These are phyloP conservation scores for Macrotrachela quadricornifera DNA, from an alignment of 1,140 invertebrate genomes.

Conservation along the genomic window DNA sequence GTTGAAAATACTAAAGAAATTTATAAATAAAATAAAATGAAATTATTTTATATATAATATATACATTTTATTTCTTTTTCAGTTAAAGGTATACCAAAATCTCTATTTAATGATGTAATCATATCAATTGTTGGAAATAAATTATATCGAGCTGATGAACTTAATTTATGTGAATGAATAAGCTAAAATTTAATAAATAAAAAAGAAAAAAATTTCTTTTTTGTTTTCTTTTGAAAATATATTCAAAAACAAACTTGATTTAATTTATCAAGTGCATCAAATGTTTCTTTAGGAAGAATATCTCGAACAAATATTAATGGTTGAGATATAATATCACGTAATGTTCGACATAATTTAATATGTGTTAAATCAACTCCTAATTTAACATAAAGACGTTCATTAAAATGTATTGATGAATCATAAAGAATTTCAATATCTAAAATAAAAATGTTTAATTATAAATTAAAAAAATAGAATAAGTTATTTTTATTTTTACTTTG, in stretches of 20 bases:
- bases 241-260: slow-evolving; percentile 15
- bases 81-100: slow-evolving; percentile 27
- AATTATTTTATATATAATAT: neutral
- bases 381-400: slow-evolving; percentile 22
- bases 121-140: slow-evolving; percentile 25
- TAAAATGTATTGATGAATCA: slow-evolving; percentile 23
- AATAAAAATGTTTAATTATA: slow-evolving; percentile 7
- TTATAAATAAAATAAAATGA: slow-evolving; percentile 11
- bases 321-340: slow-evolving; percentile 21
- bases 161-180: slow-evolving; percentile 14
- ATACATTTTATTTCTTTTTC: slow-evolving; percentile 17
- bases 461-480: neutral
- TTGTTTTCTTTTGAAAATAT: neutral
- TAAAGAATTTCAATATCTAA: slow-evolving; percentile 22
- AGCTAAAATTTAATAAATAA: slow-evolving; percentile 14
- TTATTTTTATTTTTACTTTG: neutral
- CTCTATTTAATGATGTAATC: slow-evolving; percentile 26
- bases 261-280: slow-evolving; percentile 22
- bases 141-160: slow-evolving; percentile 19
- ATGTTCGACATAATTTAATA: slow-evolving; percentile 25
- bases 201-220: neutral
- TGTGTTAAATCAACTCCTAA: slow-evolving; percentile 25
- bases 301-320: slow-evolving; percentile 26
- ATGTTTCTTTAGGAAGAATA: slow-evolving; percentile 26
- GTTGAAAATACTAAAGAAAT: neutral